Evolutionary conservation across 2,888 invertebrate species (phyloP).

Genomic region (Caenorhabditis angaria): DNA sequence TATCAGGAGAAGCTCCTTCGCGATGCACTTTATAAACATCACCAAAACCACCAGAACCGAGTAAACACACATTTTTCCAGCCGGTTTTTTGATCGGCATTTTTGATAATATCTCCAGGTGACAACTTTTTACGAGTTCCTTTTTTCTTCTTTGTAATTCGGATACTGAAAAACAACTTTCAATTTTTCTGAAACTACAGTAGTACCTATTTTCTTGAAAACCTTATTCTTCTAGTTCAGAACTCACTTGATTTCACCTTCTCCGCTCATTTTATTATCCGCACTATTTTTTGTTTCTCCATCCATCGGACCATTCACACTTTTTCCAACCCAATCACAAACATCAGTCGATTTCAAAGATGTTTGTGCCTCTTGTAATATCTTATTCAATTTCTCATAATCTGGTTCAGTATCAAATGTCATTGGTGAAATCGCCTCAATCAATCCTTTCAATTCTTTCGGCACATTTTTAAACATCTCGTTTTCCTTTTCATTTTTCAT

Average conservation of each 20-base stretch:
- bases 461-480: neutral
- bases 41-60: conserved; percentile 53
- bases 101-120: conserved; percentile 23
- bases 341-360: neutral
- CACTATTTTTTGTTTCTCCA: conserved; percentile 11
- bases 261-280: conserved; percentile 2
- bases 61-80: conserved; percentile 40
- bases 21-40: conserved; percentile 50
- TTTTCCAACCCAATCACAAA: conserved; percentile 20
- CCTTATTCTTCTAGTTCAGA: too few species aligned
- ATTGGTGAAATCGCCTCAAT: neutral
- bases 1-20: conserved; percentile 16
- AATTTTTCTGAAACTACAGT: too few species aligned
- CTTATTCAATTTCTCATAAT: conserved; percentile 1
- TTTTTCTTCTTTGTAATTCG: conserved; percentile 3
- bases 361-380: neutral
- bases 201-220: too few species aligned
- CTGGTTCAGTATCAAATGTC: conserved; percentile 9
- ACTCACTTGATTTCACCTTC: conserved; percentile 5
- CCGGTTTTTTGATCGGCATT: conserved; percentile 3
- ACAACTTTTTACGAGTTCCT: conserved; percentile 25
- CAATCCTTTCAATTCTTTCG: neutral
- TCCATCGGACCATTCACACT: neutral
- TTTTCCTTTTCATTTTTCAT: conserved; percentile 14
- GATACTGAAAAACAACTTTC: neutral